Conservation (phyloP, 2,113 vertebrate genomes). For the Labeo rohita region DNA sequence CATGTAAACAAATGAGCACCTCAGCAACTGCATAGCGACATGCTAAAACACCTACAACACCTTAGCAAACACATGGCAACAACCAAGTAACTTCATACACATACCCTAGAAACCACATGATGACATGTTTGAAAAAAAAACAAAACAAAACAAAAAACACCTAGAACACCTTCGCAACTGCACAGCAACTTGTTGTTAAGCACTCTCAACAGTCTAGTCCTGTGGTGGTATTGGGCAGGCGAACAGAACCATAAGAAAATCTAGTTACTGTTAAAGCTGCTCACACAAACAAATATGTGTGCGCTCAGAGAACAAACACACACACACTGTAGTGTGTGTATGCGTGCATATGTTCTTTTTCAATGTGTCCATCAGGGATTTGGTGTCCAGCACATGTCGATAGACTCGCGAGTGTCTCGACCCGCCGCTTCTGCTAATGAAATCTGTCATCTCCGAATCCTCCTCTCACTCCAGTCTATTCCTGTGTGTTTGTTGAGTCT, state of each 20-base stretch:
- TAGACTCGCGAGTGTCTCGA: conserved; percentile 17
- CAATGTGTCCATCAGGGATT: conserved; percentile 5
- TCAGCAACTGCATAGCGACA: too few species aligned
- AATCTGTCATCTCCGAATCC: conserved; percentile 41
- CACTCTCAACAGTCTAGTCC: not conserved
- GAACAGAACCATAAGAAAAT: not conserved
- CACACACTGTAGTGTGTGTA: not conserved
- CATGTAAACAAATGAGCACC: too few species aligned
- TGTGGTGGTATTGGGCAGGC: not conserved
- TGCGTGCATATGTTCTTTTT: not conserved
- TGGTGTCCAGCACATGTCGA: conserved; percentile 37
- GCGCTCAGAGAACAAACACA: not conserved
- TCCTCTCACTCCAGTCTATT: not conserved
- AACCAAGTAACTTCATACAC: too few species aligned
- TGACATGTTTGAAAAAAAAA: too few species aligned
- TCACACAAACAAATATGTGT: not conserved
- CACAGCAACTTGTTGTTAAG: not conserved
- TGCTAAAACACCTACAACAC: too few species aligned
- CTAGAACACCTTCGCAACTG: too few species aligned
- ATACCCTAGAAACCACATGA: too few species aligned
- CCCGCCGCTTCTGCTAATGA: conserved; percentile 42
- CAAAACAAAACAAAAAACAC: too few species aligned
- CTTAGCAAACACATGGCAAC: too few species aligned
- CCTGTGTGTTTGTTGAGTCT: conserved; percentile 19
- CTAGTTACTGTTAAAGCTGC: not conserved